phyloP scores from a whole-genome alignment of 2,888 invertebrate genomes.

The Netelia fuscicornis region DNA sequence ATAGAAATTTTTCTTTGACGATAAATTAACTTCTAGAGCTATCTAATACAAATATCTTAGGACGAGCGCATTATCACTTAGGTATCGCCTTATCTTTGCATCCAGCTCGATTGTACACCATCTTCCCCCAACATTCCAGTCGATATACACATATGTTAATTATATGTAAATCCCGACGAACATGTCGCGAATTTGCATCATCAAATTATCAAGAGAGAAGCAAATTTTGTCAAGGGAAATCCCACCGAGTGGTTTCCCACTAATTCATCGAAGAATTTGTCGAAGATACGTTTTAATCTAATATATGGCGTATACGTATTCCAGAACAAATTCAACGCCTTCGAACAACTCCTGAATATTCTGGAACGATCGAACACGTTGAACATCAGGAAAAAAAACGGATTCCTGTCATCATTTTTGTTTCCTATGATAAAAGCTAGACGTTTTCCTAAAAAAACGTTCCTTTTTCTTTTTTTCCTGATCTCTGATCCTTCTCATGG shows the following conservation, averaged over 20 bases:
- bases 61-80: neutral
- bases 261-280: neutral
- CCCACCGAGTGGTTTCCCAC: neutral
- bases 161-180: neutral
- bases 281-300: neutral
- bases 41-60: neutral
- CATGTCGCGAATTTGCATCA: neutral
- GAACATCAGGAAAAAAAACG: neutral
- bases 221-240: constrained; percentile 13
- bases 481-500: neutral
- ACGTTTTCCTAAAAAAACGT: neutral
- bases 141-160: neutral
- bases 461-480: neutral
- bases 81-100: neutral
- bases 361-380: no score
- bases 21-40: no score
- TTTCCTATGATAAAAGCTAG: neutral
- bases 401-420: neutral
- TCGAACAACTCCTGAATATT: no score
- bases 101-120: neutral
- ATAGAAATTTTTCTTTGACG: no score
- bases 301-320: neutral
- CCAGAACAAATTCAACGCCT: no score
- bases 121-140: neutral
- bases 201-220: neutral